Conservation (phyloP, 2,113 vertebrate genomes). For the Carettochelys insculpta region DNA sequence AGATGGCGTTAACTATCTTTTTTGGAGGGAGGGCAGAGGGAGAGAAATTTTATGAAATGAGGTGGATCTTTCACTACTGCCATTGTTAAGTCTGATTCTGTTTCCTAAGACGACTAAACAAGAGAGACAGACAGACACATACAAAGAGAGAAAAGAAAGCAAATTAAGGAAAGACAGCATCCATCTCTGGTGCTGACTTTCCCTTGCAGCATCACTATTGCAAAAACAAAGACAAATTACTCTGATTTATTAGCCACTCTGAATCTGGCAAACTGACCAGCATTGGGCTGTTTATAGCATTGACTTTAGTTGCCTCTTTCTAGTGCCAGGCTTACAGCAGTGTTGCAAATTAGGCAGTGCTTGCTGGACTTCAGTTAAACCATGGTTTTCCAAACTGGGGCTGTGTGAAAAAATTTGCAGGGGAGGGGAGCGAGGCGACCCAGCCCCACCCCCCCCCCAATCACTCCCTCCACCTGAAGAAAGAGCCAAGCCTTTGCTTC, state of each 20-base stretch:
- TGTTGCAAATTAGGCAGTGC: neutral
- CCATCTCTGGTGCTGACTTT: too few species aligned
- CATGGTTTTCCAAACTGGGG: too few species aligned
- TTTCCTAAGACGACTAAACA: neutral
- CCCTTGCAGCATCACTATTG: neutral
- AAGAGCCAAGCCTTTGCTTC: too few species aligned
- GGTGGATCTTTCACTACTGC: neutral
- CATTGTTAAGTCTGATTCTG: neutral
- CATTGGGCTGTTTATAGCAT: neutral
- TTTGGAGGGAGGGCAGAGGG: neutral
- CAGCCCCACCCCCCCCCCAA: too few species aligned
- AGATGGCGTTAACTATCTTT: neutral
- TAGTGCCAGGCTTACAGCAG: too few species aligned
- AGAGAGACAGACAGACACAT: neutral
- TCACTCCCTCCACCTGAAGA: too few species aligned
- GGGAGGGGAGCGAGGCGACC: too few species aligned
- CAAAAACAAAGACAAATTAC: neutral
- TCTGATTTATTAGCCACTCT: neutral
- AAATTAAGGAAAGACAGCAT: too few species aligned
- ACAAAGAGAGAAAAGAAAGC: too few species aligned
- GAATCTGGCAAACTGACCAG: neutral
- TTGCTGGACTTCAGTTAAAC: too few species aligned
- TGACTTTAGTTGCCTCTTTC: neutral
- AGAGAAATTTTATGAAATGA: neutral
- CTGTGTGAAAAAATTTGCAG: too few species aligned